phyloP scores from a whole-genome alignment of 2,888 invertebrate genomes.

The Coleophora deauratella region DNA sequence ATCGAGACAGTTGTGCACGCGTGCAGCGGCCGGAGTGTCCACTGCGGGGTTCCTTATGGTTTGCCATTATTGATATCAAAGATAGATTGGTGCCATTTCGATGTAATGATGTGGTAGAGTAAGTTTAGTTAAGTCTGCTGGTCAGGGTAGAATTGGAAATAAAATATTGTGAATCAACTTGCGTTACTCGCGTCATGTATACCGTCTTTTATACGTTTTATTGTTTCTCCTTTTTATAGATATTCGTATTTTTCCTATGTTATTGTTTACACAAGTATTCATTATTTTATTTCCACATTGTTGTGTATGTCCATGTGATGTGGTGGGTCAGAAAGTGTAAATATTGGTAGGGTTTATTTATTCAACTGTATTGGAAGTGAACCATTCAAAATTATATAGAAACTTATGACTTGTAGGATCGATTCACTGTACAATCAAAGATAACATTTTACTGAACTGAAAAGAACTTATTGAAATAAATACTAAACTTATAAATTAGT shows the following conservation, averaged over 20 bases:
- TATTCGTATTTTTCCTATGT: slow-evolving; percentile 31
- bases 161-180: slow-evolving; percentile 57
- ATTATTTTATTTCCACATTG: slow-evolving; percentile 60
- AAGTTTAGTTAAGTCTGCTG: slow-evolving; percentile 71
- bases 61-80: slow-evolving; percentile 74
- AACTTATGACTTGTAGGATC: slow-evolving; percentile 43
- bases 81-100: slow-evolving; percentile 75
- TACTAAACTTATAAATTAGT: slow-evolving; percentile 31
- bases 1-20: slow-evolving; percentile 49
- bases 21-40: slow-evolving; percentile 41
- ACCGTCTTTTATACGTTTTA: slow-evolving; percentile 44
- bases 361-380: slow-evolving; percentile 48
- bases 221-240: slow-evolving; percentile 34
- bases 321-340: slow-evolving; percentile 67
- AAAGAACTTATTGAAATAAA: slow-evolving; percentile 43
- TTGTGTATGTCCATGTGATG: slow-evolving; percentile 72
- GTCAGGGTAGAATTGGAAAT: slow-evolving; percentile 71
- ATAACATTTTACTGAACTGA: slow-evolving; percentile 46
- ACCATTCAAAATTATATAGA: slow-evolving; percentile 41
- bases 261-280: slow-evolving; percentile 43
- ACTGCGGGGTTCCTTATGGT: slow-evolving; percentile 69
- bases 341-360: slow-evolving; percentile 69
- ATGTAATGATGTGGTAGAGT: slow-evolving; percentile 68
- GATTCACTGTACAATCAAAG: slow-evolving; percentile 45
- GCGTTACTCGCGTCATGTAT: slow-evolving; percentile 43